phyloP scores from a whole-genome alignment of 1,140 invertebrate species.

The Drosophila ficusphila region DNA sequence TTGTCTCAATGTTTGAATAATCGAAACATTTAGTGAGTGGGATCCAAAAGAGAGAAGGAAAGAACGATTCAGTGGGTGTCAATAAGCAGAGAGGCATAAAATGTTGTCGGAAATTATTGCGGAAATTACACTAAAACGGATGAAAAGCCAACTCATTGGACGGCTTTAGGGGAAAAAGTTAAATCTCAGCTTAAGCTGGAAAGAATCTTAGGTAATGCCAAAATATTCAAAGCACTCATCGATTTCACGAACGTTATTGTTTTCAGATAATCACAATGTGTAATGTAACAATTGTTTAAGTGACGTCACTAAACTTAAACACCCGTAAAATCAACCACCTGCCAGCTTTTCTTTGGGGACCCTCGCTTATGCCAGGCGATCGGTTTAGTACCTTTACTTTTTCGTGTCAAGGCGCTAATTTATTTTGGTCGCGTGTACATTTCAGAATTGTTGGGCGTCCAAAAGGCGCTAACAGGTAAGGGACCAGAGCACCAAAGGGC shows the following conservation, averaged over 20 bases:
- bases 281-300: constrained; percentile 60
- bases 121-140: constrained; percentile 77
- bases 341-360: constrained; percentile 13
- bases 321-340: constrained; percentile 2
- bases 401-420: constrained; percentile 38
- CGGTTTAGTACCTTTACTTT: constrained; percentile 44
- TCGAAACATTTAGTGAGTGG: constrained; percentile 5
- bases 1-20: constrained; percentile 5
- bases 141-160: constrained; percentile 23
- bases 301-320: constrained; percentile 12
- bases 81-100: constrained; percentile 58
- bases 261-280: no score
- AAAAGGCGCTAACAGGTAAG: constrained; percentile 13
- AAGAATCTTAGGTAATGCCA: neutral
- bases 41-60: neutral
- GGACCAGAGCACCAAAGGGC: constrained; percentile 3
- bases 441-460: constrained; percentile 6
- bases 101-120: constrained; percentile 78
- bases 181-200: neutral
- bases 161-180: neutral
- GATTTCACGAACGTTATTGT: no score
- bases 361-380: constrained; percentile 43
- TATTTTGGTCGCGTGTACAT: constrained; percentile 56
- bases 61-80: constrained; percentile 27
- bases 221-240: no score